Evolutionary conservation across 2,797 vertebrate species (phyloP).

Genomic region (Diceros bicornis): DNA sequence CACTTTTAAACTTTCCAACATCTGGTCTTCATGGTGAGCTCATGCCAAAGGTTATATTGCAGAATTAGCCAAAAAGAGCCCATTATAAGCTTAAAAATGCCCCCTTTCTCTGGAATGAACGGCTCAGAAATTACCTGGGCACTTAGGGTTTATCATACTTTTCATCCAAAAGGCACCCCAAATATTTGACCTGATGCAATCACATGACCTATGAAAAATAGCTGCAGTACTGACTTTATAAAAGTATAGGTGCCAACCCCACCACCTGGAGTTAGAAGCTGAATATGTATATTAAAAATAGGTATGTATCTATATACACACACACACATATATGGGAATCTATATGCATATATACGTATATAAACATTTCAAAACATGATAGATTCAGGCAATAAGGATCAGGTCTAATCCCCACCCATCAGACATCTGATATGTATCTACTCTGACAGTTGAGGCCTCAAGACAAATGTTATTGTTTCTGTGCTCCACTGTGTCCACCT

Average conservation of each 20-base stretch:
- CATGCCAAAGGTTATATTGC: not conserved
- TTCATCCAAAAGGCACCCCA: conserved; percentile 18
- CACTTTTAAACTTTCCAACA: not conserved
- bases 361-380: not conserved
- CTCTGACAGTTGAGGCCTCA: not conserved
- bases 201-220: not conserved
- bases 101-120: not conserved
- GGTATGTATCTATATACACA: not conserved
- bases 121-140: not conserved
- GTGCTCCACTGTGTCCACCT: not conserved
- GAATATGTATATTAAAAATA: not conserved
- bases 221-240: not conserved
- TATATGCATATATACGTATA: not conserved
- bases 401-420: not conserved
- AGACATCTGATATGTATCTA: not conserved
- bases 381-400: not conserved
- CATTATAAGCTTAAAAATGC: not conserved
- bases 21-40: not conserved
- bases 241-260: not conserved
- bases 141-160: not conserved
- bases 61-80: not conserved
- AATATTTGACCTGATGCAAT: conserved; percentile 14
- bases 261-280: not conserved
- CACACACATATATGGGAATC: not conserved
- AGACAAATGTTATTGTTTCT: not conserved